Evolutionary conservation across 2,113 vertebrate species (phyloP).

Genomic region (Diphyllodes magnificus): DNA sequence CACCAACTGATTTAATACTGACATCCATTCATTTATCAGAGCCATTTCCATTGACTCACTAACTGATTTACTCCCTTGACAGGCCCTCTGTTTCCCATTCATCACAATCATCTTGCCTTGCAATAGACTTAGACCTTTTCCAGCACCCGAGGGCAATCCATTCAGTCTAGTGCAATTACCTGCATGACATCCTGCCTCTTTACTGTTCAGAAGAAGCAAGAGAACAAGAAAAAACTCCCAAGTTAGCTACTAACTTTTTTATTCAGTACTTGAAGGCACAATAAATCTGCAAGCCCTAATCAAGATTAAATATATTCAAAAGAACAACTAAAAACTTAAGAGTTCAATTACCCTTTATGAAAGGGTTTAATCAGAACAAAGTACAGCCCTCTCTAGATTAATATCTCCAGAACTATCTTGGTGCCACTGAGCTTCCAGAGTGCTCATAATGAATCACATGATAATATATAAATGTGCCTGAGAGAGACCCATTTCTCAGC

Average conservation of each 20-base stretch:
- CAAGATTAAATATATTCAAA: background rate
- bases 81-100: constrained; percentile 50
- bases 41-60: constrained; percentile 41
- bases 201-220: background rate
- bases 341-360: background rate
- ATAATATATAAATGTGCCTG: background rate
- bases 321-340: background rate
- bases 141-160: constrained; percentile 28
- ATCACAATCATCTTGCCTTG: constrained; percentile 57
- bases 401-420: background rate
- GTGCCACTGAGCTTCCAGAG: background rate
- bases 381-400: background rate
- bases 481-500: background rate
- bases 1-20: constrained; percentile 24
- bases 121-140: constrained; percentile 53
- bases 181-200: constrained; percentile 24
- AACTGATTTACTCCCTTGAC: constrained; percentile 42
- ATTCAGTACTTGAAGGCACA: background rate
- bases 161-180: constrained; percentile 44
- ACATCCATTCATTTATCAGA: constrained; percentile 46
- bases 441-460: background rate
- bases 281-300: background rate
- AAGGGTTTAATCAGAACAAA: background rate
- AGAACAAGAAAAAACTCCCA: background rate
- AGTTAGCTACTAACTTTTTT: background rate